Percentiles rank a stretch among this genome's conserved stretches.
Conservation (phyloP, 1,140 invertebrate genomes). For the Oreohelix idahoensis region DNA sequence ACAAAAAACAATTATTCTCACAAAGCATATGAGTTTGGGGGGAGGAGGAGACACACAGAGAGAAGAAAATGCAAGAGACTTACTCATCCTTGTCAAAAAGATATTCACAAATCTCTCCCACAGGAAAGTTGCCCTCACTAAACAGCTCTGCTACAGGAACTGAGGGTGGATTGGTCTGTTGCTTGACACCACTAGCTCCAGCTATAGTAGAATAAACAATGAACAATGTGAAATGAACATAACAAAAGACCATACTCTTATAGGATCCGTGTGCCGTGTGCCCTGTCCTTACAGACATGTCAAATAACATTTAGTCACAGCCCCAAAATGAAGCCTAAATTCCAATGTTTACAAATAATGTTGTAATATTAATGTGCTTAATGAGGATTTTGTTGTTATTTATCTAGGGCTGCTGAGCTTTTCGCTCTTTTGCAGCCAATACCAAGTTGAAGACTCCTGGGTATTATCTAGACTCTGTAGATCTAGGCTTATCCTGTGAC, state of each 20-base stretch:
- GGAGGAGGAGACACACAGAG: no score
- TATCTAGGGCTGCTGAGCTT: no score
- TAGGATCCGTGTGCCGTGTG: background rate
- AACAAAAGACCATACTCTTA: background rate
- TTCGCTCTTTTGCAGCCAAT: no score
- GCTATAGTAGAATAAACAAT: background rate
- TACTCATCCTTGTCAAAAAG: conserved; percentile 68
- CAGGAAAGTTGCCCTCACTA: conserved; percentile 81
- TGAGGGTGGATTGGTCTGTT: conserved; percentile 88
- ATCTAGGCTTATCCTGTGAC: no score
- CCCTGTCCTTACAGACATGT: background rate
- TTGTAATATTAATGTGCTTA: no score
- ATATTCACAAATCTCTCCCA: conserved; percentile 74
- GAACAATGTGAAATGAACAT: background rate
- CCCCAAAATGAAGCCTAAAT: no score
- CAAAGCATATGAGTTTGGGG: no score
- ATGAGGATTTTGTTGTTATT: no score
- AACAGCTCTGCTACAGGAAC: conserved; percentile 90
- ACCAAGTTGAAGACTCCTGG: no score
- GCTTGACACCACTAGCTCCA: conserved; percentile 59
- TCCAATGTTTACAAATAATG: background rate
- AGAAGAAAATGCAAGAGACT: background rate
- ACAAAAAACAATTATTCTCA: no score
- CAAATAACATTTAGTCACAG: background rate
- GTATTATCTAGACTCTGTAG: no score